phyloP scores from a whole-genome alignment of 2,888 invertebrate species.

The Drosophila yooni region DNA sequence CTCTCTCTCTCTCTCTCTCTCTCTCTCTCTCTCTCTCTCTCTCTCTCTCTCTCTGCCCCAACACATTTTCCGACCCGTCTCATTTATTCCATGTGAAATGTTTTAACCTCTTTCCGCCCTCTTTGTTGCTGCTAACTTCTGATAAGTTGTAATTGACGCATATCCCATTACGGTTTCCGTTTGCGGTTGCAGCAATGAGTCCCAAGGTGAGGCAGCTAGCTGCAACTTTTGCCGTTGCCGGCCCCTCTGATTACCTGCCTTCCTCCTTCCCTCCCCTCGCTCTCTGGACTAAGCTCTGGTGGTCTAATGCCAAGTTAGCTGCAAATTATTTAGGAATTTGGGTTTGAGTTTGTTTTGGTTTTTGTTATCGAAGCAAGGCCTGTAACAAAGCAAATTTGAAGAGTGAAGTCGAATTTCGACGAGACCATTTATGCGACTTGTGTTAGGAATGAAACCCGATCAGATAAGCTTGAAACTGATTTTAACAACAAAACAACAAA shows the following conservation, averaged over 20 bases:
- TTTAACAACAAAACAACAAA: not conserved
- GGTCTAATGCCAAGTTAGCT: constrained; percentile 1
- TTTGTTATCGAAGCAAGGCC: not conserved
- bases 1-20: not conserved
- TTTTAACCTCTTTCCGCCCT: not conserved
- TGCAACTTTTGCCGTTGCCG: constrained; percentile 19
- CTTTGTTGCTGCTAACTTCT: constrained; percentile 8
- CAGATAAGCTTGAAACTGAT: not conserved
- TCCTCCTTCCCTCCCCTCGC: not conserved
- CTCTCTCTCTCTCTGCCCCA: not conserved
- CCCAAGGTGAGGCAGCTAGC: constrained; percentile 20
- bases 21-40: not conserved
- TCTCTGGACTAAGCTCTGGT: not conserved
- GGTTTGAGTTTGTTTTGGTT: not conserved
- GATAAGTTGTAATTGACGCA: constrained; percentile 33
- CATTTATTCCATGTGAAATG: constrained; percentile 5
- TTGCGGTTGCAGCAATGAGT: constrained; percentile 28
- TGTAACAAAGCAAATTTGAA: not conserved
- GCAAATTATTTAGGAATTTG: not conserved
- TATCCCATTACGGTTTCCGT: constrained; percentile 68
- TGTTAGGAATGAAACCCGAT: not conserved
- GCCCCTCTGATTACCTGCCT: not conserved
- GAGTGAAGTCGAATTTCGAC: not conserved
- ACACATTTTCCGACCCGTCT: not conserved
- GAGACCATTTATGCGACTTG: too few relatives aligned